Percentiles rank a stretch among this genome's conserved stretches.
phyloP scores from a whole-genome alignment of 2,888 invertebrate genomes.

The Labia minor region DNA sequence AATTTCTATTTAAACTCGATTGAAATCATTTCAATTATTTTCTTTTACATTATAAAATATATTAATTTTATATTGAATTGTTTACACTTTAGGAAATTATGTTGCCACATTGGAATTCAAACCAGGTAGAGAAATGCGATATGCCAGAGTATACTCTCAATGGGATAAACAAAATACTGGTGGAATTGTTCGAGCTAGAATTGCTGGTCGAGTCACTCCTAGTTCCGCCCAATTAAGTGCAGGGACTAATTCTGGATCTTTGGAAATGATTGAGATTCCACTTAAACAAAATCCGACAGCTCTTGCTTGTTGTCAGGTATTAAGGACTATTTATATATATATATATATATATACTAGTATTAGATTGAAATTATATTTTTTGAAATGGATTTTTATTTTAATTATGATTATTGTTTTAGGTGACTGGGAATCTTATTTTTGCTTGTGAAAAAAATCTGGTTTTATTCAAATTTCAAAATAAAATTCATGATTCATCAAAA shows the following conservation, averaged over 20 bases:
- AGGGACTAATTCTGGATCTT: constrained; percentile 44
- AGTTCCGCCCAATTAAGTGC: constrained; percentile 51
- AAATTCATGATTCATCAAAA: constrained; percentile 55
- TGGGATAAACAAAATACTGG: constrained; percentile 48
- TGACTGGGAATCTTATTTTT: constrained; percentile 39
- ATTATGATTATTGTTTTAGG: constrained; percentile 37
- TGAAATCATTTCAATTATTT: no score
- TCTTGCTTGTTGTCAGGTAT: constrained; percentile 51
- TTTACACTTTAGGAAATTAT: constrained; percentile 44
- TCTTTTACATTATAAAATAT: no score
- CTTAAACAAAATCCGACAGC: constrained; percentile 46
- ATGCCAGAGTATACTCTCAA: constrained; percentile 62
- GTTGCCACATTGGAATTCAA: constrained; percentile 54
- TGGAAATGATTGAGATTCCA: constrained; percentile 66
- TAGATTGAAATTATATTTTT: no score
- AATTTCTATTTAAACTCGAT: no score
- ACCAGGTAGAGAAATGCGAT: constrained; percentile 36
- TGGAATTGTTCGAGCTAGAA: constrained; percentile 49
- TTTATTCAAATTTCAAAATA: constrained; percentile 50
- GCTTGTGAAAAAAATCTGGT: constrained; percentile 39
- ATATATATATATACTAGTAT: constrained; percentile 34
- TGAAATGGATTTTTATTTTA: no score
- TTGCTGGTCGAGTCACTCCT: constrained; percentile 64
- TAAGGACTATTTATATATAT: constrained; percentile 20
- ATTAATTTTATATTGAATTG: no score